Conservation (phyloP, 2,113 vertebrate species). For the Gambusia holbrooki region DNA sequence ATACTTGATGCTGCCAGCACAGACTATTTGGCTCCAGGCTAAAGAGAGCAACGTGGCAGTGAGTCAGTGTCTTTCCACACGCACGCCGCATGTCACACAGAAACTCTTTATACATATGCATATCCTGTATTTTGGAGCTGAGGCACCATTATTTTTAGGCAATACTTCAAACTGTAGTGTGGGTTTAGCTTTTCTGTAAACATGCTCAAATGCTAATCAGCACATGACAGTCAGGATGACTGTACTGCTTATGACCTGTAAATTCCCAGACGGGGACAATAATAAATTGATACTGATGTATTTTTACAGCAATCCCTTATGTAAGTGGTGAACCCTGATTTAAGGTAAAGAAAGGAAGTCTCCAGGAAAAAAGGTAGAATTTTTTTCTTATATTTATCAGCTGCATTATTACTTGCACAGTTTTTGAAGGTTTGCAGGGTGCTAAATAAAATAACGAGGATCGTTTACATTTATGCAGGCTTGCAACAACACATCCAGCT, state of each 20-base stretch:
- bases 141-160: constrained; percentile 49
- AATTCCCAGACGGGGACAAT: background rate
- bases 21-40: constrained; percentile 42
- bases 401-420: background rate
- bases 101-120: constrained; percentile 55
- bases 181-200: constrained; percentile 21
- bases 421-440: no score
- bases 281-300: background rate
- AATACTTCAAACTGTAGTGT: constrained; percentile 25
- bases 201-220: constrained; percentile 16
- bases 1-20: constrained; percentile 38
- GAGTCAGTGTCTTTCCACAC: constrained; percentile 49
- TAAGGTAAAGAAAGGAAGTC: background rate
- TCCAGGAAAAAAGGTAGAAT: background rate
- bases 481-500: background rate
- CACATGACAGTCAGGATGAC: background rate
- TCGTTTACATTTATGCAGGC: background rate
- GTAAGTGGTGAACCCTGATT: constrained; percentile 6
- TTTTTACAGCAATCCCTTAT: constrained; percentile 7
- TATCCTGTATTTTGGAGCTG: constrained; percentile 25
- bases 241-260: constrained; percentile 17
- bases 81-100: constrained; percentile 38
- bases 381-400: background rate
- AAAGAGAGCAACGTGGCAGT: constrained; percentile 23
- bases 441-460: background rate